phyloP scores from a whole-genome alignment of 2,113 vertebrate genomes.

The Ornithorhynchus anatinus region DNA sequence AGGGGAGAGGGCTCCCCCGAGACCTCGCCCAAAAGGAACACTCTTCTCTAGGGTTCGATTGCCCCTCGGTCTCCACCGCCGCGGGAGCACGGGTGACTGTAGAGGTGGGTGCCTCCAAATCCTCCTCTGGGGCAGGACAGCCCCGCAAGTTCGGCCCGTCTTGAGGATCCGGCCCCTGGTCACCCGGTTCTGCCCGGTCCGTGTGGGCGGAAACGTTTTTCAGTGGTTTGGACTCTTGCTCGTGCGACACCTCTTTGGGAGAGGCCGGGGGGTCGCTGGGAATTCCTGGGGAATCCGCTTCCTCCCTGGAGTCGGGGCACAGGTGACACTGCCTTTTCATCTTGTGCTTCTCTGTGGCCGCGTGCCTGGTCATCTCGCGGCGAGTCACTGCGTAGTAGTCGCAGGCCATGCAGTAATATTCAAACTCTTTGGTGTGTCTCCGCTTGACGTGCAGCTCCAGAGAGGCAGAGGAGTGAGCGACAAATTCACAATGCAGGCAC shows the following conservation, averaged over 20 bases:
- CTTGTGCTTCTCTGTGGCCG: conserved; percentile 91
- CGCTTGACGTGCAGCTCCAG: conserved; percentile 89
- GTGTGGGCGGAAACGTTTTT: conserved; percentile 11
- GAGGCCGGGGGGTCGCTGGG: neutral
- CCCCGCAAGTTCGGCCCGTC: neutral
- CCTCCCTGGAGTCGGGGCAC: conserved; percentile 42
- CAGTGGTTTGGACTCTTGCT: conserved; percentile 11
- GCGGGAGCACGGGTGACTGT: conserved; percentile 17
- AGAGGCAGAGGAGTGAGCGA: conserved; percentile 84
- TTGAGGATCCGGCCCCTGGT: neutral
- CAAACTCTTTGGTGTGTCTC: conserved; percentile 92
- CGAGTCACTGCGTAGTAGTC: conserved; percentile 91
- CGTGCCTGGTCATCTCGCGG: conserved; percentile 91
- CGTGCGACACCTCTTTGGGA: conserved; percentile 33
- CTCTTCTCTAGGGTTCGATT: conserved; percentile 25
- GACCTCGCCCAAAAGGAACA: conserved; percentile 23
- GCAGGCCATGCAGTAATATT: conserved; percentile 93
- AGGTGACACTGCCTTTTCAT: conserved; percentile 82
- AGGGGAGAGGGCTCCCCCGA: conserved; percentile 29
- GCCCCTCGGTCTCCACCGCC: conserved; percentile 35
- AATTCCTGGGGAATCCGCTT: neutral
- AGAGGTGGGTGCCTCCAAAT: conserved; percentile 14
- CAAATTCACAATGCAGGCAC: conserved; percentile 84
- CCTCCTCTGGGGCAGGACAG: conserved; percentile 14
- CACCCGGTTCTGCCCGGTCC: neutral